Evolutionary conservation across 2,797 vertebrate species (phyloP), one percentile per base, ranked within the genome.

Genomic region (Crypturellus tataupa): DNA sequence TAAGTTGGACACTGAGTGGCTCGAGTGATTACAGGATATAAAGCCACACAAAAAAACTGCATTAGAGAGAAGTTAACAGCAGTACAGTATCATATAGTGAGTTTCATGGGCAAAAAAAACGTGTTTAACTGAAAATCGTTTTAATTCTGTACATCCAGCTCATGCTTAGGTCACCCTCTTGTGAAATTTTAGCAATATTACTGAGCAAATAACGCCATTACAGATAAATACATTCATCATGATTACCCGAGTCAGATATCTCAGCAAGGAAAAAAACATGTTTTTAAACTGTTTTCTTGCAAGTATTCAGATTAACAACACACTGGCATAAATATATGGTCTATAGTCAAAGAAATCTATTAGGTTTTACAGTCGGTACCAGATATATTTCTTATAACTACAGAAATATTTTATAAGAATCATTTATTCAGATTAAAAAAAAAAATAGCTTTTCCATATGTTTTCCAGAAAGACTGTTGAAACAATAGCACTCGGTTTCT

Each of bases 401-500:
- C 1, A 83, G 71, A 68, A 78, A 46, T 31, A 78, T 27, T 79
- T 47, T 80, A 31, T 31, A 29, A 84, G 80, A 87, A 84, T 35
- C 62, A n/a, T 71, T 69, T 63, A 76, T 24, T 16, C 55, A 83
- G 46, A 25, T 16, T 16, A 17, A 16, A 44, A 44, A 8, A 44
- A 42, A 42, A 44, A 44, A 77, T 68, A 93, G 46, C 56, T 77
- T 88, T 47, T 3, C 76, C 37, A 65, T 31, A 27, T 18, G 9
- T 84, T 94, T 92, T 89, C 60, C 42, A 87, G 81, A 56, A 55
- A 82, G 80, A 89, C n/a, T 75, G 40, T 62, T 37, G 80, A 89
- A 94, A 67, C 65, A 78, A 67, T 33, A 92, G 72, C 85, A 94
- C 51, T 83, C 51, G 5, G 69, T 86, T 82, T 89, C 78, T 89